phyloP scores from a whole-genome alignment of 2,888 invertebrate species.

The Eupithecia dodoneata region DNA sequence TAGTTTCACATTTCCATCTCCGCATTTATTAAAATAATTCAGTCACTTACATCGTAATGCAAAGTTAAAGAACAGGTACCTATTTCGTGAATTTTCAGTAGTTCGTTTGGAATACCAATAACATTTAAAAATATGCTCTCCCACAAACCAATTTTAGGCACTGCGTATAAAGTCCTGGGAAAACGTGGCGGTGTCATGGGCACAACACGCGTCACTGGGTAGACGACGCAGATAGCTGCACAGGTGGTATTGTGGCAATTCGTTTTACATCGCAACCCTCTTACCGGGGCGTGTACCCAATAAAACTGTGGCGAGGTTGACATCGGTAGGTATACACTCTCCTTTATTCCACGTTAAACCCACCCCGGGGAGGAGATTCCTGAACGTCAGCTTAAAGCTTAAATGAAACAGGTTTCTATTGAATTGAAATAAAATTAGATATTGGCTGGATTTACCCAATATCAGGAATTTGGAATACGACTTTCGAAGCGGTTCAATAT shows the following conservation, averaged over 20 bases:
- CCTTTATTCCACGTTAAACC: constrained; percentile 53
- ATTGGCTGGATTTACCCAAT: constrained; percentile 28
- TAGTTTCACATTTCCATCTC: background rate
- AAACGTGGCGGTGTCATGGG: constrained; percentile 36
- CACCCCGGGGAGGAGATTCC: constrained; percentile 46
- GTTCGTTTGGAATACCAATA: background rate
- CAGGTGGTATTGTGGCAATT: constrained; percentile 46
- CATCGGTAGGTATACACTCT: constrained; percentile 45
- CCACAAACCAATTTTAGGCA: constrained; percentile 16
- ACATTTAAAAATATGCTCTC: constrained; percentile 6
- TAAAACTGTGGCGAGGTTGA: constrained; percentile 52
- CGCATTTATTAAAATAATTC: background rate
- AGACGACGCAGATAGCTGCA: constrained; percentile 34
- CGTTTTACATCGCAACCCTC: constrained; percentile 56
- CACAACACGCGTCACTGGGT: constrained; percentile 38
- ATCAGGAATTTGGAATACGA: constrained; percentile 19
- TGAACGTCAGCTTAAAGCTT: constrained; percentile 38
- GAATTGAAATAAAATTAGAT: constrained; percentile 35
- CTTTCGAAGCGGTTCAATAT: constrained; percentile 10
- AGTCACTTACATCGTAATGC: background rate
- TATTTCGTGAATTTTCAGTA: background rate
- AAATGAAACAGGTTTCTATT: constrained; percentile 42
- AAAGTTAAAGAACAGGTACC: constrained; percentile 1
- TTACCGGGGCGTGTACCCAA: constrained; percentile 51
- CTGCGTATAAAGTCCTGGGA: constrained; percentile 22